phyloP scores from a whole-genome alignment of 2,797 vertebrate genomes.

The Platalea minor region DNA sequence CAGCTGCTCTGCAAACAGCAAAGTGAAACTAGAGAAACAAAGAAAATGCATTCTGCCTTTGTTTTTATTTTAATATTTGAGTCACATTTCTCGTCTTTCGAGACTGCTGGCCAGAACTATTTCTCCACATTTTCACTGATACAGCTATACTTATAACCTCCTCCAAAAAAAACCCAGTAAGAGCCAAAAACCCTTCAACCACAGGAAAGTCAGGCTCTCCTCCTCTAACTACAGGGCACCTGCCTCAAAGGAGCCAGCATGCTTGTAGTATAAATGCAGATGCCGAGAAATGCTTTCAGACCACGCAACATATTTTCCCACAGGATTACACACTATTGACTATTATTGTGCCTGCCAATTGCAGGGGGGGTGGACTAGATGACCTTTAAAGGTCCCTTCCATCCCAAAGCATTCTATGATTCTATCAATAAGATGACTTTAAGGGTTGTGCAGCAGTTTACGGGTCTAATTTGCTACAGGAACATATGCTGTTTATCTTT shows the following conservation, averaged over 20 bases:
- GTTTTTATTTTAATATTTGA: neutral
- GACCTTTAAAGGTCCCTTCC: too few relatives aligned
- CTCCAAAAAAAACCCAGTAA: neutral
- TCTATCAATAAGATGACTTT: neutral
- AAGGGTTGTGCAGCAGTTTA: neutral
- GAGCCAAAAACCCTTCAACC: neutral
- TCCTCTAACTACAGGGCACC: neutral
- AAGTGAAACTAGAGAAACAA: neutral
- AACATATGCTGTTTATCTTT: neutral
- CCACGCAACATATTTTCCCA: fast-evolving
- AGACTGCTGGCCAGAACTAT: neutral
- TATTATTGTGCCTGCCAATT: neutral
- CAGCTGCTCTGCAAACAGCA: neutral
- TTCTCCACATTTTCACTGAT: neutral
- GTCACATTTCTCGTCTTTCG: neutral
- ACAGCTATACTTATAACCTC: neutral
- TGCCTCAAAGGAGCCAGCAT: neutral
- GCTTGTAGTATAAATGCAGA: neutral
- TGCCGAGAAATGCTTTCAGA: neutral
- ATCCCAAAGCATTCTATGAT: too few relatives aligned
- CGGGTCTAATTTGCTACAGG: neutral
- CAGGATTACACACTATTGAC: neutral
- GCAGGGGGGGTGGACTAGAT: too few relatives aligned
- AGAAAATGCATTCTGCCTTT: neutral
- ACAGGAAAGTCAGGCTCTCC: neutral